phyloP scores from a whole-genome alignment of 2,113 vertebrate genomes.

The Nyctibius bracteatus region DNA sequence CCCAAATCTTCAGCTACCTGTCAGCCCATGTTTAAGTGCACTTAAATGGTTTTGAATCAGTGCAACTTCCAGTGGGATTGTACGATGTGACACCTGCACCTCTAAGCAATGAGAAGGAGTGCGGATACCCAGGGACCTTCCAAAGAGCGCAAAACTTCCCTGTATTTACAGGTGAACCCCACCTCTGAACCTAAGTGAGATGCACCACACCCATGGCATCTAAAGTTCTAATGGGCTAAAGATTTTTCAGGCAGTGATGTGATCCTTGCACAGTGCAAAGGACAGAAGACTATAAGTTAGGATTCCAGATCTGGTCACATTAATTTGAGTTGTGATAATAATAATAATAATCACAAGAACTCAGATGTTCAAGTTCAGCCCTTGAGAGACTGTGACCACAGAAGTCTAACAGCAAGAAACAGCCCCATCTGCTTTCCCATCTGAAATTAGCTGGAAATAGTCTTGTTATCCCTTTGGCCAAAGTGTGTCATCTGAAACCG shows the following conservation, averaged over 20 bases:
- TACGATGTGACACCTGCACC: not conserved
- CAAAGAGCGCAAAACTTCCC: not conserved
- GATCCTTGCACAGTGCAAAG: not conserved
- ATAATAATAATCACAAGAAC: not conserved
- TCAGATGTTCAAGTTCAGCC: conserved; percentile 30
- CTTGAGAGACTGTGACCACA: conserved; percentile 31
- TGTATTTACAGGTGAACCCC: rapidly evolving
- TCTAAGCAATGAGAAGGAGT: not conserved
- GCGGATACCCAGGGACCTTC: not conserved
- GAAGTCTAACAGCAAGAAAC: conserved; percentile 42
- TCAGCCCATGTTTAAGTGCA: not conserved
- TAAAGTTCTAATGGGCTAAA: not conserved
- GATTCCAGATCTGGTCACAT: not conserved
- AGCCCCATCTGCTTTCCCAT: conserved; percentile 54
- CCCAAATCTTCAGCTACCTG: not conserved
- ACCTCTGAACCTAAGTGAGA: not conserved
- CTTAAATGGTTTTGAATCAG: not conserved
- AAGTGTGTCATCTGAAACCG: not conserved
- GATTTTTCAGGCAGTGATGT: not conserved
- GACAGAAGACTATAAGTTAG: no score
- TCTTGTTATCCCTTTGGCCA: conserved; percentile 26
- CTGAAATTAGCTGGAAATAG: conserved; percentile 58
- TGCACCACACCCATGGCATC: rapidly evolving
- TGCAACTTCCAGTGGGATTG: not conserved
- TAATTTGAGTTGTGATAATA: not conserved